Conservation (phyloP, 2,888 invertebrate species). For the Dynastes tityus region DNA sequence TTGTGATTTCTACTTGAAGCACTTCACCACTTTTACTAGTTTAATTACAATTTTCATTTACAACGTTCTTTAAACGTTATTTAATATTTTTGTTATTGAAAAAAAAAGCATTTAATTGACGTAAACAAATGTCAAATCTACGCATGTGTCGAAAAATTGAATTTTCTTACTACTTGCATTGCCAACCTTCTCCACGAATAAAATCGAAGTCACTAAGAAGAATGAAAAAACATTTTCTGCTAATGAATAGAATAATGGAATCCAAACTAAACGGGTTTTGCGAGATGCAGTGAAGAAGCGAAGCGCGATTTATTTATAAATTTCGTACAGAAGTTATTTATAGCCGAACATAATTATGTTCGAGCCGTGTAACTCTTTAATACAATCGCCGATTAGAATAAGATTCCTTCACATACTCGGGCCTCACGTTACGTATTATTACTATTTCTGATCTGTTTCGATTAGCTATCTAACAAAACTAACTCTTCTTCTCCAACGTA, state of each 20-base stretch:
- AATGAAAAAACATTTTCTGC: background rate
- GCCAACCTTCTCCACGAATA: background rate
- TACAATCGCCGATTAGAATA: background rate
- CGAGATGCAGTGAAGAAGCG: constrained; percentile 13
- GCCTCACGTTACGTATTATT: constrained; percentile 9
- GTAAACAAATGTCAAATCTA: constrained; percentile 17
- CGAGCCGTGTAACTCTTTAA: background rate
- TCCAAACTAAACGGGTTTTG: background rate
- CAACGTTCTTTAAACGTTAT: background rate
- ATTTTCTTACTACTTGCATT: constrained; percentile 18
- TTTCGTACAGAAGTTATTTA: constrained; percentile 24
- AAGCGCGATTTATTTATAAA: constrained; percentile 28
- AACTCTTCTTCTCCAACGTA: background rate
- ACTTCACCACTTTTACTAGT: background rate
- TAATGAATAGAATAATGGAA: no score
- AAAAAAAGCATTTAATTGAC: constrained; percentile 31
- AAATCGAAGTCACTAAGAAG: background rate
- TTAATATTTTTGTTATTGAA: background rate
- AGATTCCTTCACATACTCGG: background rate
- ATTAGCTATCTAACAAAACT: background rate
- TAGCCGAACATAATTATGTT: constrained; percentile 6
- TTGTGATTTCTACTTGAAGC: background rate
- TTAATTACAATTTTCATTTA: background rate
- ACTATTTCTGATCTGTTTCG: constrained; percentile 13
- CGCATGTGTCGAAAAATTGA: constrained; percentile 49